These are phyloP conservation scores for Sparidentex hasta DNA, from an alignment of 2,797 vertebrate genomes.

Conservation along the genomic window DNA sequence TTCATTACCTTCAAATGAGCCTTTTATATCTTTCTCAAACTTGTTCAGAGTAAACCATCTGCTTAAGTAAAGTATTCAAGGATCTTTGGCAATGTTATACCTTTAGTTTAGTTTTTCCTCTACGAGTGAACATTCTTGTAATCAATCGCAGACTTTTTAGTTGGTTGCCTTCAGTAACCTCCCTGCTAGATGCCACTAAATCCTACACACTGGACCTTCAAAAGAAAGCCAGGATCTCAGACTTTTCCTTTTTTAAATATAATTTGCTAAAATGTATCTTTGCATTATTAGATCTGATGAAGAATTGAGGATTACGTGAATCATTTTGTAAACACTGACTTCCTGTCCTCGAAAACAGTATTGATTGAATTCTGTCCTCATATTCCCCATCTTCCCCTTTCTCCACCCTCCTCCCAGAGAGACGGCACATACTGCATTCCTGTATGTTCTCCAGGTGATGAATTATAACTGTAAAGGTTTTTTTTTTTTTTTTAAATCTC, in stretches of 20 bases:
- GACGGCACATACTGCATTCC: constrained; percentile 64
- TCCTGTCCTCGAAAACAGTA: constrained; percentile 36
- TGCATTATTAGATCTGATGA: constrained; percentile 35
- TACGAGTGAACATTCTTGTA: too few relatives aligned
- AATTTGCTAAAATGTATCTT: constrained; percentile 31
- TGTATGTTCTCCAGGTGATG: constrained; percentile 66
- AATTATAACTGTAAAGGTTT: constrained; percentile 54
- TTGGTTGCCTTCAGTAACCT: too few relatives aligned
- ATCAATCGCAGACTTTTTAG: too few relatives aligned
- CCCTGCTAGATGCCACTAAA: too few relatives aligned
- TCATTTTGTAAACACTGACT: constrained; percentile 44
- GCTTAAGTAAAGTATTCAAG: too few relatives aligned
- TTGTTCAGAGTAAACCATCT: too few relatives aligned
- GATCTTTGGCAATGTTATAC: too few relatives aligned
- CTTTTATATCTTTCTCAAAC: too few relatives aligned
- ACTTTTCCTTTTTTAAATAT: constrained; percentile 6
- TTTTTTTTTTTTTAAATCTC: constrained; percentile 52
- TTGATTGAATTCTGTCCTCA: constrained; percentile 28
- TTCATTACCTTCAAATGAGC: too few relatives aligned
- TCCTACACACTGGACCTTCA: too few relatives aligned
- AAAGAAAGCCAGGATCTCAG: constrained; percentile 7
- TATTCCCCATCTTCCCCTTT: not conserved
- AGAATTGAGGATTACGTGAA: constrained; percentile 42
- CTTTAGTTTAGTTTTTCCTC: too few relatives aligned
- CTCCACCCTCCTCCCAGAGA: constrained; percentile 11